Base-by-base conservation (phyloP, 2,888 invertebrate genomes). In the Keiferia lycopersicella region DNA sequence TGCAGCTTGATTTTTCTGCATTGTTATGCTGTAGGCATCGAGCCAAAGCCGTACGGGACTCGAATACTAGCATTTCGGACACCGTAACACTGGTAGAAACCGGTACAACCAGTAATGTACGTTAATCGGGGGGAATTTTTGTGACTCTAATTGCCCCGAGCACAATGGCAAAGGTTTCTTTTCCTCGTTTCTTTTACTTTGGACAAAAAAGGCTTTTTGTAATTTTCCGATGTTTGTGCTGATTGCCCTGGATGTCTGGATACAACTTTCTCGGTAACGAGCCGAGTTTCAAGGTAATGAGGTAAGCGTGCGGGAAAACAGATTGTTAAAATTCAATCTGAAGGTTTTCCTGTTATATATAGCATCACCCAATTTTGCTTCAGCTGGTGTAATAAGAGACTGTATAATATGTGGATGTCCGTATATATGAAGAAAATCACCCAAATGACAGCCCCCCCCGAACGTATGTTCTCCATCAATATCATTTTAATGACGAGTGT, bases 1-100 rank as follows among this genome's bases (percentile, higher is more conserved):
- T 72, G 73, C 73, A 74, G 72, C 69, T 68, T 71, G 73, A 74
- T 76, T 76, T 73, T 72, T 70, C 71, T 72, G 71, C 72, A 74
- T 74, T 73, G 74, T 73, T 72, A 70, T 67, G 67, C 71, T 58
- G 69, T 67, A 73, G 73, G 72, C 73, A 68, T 68, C 41, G 39
- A 59, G 67, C 68, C 69, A 66, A 68, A 62, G 22, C 58, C 20
- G 58, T 7, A 30, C 61, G 62, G 41, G 62, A n/a, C 7, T 20
- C 20, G 62, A 62, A 62, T 62, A 22, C 61, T 7, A 14, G 11
- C 51, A 12, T 18, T 14, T 8, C 12, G 20, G 56, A 56, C 22
- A 38, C n/a, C 51, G 58, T 51, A 51, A 60, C 48, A 59, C 66
- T 64, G 38, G 64, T 59, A 58, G n/a, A 38, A 18, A 18, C 48